Conservation (phyloP, 1,140 invertebrate species). For the Halotydeus destructor region DNA sequence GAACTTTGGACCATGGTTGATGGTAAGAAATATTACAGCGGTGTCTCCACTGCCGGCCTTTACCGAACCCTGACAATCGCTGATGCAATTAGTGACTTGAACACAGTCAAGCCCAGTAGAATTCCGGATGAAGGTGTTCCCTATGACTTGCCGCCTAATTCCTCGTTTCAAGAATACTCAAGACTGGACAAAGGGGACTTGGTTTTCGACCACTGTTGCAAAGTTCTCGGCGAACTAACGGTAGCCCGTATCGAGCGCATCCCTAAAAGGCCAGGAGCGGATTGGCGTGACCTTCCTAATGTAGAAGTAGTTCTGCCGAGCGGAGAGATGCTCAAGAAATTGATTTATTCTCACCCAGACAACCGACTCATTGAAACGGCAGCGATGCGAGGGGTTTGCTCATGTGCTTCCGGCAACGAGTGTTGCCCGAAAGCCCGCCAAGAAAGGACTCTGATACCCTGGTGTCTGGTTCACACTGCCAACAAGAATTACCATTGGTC, state of each 20-base stretch:
- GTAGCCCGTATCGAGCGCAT: conserved; percentile 53
- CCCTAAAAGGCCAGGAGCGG: conserved; percentile 47
- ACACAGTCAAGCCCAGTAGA: no score
- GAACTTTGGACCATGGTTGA: conserved; percentile 49
- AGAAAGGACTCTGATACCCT: conserved; percentile 65
- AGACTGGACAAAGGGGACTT: conserved; percentile 49
- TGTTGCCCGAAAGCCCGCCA: conserved; percentile 43
- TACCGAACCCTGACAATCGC: conserved; percentile 48
- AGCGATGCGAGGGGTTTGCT: conserved; percentile 49
- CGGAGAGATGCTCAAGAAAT: conserved; percentile 37
- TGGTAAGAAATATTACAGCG: conserved; percentile 30
- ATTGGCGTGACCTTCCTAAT: conserved; percentile 73
- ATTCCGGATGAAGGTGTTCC: no score
- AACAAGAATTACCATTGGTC: conserved; percentile 72
- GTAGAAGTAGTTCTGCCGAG: conserved; percentile 43
- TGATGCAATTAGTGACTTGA: conserved; percentile 63
- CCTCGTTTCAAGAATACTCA: no score
- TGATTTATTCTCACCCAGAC: conserved; percentile 49
- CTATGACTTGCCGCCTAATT: no score
- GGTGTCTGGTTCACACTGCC: conserved; percentile 70
- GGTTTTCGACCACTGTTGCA: conserved; percentile 57
- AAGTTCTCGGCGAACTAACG: conserved; percentile 57
- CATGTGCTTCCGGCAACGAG: conserved; percentile 38
- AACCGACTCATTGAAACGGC: conserved; percentile 36
- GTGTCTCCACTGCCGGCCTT: conserved; percentile 34